These are phyloP conservation scores for Platyrinchus mystaceus DNA, from an alignment of 2,797 vertebrate genomes.

Conservation along the genomic window DNA sequence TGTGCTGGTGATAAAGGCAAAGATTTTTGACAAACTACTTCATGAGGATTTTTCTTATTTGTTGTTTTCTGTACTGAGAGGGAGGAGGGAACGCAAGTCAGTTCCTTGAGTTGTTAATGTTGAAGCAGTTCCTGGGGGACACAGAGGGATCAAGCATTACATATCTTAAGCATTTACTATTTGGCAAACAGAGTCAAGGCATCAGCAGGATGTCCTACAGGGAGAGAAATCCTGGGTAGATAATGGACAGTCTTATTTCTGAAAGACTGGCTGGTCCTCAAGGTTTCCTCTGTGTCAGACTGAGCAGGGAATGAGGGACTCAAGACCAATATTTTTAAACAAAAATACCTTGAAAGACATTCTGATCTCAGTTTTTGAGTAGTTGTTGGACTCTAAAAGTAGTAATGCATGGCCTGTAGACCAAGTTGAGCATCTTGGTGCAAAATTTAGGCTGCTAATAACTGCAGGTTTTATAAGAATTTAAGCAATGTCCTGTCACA, in stretches of 20 bases:
- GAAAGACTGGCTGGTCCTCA: neutral
- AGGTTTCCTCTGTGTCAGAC: neutral
- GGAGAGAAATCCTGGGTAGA: neutral
- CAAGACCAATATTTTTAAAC: neutral
- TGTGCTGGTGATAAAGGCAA: constrained; percentile 72
- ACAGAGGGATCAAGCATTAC: neutral
- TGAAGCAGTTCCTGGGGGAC: neutral
- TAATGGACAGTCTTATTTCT: neutral
- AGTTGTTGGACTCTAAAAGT: neutral
- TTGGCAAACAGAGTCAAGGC: constrained; percentile 27
- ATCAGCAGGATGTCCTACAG: neutral
- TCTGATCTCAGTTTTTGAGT: neutral
- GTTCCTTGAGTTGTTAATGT: neutral
- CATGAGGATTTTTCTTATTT: neutral
- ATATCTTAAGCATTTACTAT: neutral
- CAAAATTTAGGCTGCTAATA: neutral
- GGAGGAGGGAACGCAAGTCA: neutral
- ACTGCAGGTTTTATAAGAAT: neutral
- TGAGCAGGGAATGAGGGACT: neutral
- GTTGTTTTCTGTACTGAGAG: constrained; percentile 14
- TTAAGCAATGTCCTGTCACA: neutral
- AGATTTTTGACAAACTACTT: constrained; percentile 33
- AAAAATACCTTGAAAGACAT: neutral
- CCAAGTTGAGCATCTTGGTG: neutral
- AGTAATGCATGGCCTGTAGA: neutral